Percentiles rank a stretch among this genome's conserved stretches.
Conservation (phyloP, 1,140 invertebrate genomes). For the Dinoponera quadriceps region DNA sequence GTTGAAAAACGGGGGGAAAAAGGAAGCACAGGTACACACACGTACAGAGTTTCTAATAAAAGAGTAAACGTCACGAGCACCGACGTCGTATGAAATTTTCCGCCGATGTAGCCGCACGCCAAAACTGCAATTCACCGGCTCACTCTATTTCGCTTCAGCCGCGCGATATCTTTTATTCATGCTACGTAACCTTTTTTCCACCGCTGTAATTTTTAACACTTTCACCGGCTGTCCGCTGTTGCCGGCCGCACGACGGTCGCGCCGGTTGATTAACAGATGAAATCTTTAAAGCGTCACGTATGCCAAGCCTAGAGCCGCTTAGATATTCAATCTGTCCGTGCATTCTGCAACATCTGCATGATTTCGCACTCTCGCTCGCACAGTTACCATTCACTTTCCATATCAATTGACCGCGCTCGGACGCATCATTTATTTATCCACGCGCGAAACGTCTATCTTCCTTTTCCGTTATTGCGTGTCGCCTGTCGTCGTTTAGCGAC, state of each 20-base stretch:
- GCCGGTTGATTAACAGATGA: constrained; percentile 24
- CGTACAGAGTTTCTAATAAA: constrained; percentile 7
- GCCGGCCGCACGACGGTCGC: background rate
- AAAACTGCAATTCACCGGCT: constrained; percentile 33
- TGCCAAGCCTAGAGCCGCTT: background rate
- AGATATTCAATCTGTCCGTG: constrained; percentile 17
- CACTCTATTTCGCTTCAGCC: constrained; percentile 19
- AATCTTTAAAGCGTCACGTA: constrained; percentile 12
- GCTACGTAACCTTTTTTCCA: constrained; percentile 16
- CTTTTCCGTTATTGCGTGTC: background rate
- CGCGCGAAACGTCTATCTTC: background rate
- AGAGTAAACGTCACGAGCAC: background rate
- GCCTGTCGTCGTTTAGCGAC: too few relatives aligned
- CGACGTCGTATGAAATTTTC: constrained; percentile 25
- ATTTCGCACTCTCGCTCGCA: background rate
- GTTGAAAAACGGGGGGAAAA: background rate
- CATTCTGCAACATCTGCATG: background rate
- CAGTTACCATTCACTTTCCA: constrained; percentile 9
- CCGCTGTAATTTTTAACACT: constrained; percentile 22
- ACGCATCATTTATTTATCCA: constrained; percentile 3
- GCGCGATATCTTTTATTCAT: constrained; percentile 43
- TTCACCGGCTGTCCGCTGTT: background rate
- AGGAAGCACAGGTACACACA: too few relatives aligned
- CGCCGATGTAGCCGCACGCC: background rate
- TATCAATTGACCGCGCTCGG: constrained; percentile 16